Percentiles rank a stretch among this genome's conserved stretches.
Conservation (phyloP, 2,113 vertebrate species). For the Pseudolaguvia tuberculata region DNA sequence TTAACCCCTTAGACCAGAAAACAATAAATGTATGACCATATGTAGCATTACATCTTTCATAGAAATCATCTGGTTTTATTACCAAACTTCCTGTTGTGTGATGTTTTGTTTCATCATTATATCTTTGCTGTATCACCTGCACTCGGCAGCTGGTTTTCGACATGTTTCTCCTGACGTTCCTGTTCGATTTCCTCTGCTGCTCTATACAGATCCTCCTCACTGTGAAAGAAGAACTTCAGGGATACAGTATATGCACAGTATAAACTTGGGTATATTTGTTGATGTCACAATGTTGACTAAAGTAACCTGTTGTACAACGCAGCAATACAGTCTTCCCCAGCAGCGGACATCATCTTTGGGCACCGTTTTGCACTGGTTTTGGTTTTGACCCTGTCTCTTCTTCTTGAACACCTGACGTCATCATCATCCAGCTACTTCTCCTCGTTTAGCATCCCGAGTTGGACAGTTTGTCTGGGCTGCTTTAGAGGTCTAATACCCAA, state of each 20-base stretch:
- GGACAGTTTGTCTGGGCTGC: constrained; percentile 1
- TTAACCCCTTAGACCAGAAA: neutral
- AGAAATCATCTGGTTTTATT: neutral
- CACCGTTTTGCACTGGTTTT: neutral
- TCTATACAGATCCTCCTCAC: constrained; percentile 47
- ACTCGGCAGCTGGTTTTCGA: neutral
- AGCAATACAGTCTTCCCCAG: constrained; percentile 31
- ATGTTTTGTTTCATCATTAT: neutral
- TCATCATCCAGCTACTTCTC: neutral
- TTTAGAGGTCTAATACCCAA: neutral
- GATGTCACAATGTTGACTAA: neutral
- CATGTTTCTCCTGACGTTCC: constrained; percentile 29
- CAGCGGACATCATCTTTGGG: neutral
- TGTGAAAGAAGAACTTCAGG: constrained; percentile 5
- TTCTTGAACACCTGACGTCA: neutral
- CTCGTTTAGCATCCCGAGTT: constrained; percentile 13
- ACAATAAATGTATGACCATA: neutral
- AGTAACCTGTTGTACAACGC: neutral
- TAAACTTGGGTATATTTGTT: neutral
- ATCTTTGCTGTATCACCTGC: constrained; percentile 13
- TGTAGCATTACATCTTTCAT: neutral
- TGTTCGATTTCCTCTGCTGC: constrained; percentile 48
- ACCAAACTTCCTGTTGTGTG: too few relatives aligned
- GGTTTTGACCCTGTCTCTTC: neutral
- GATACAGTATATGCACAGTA: neutral